Evolutionary conservation across 2,888 invertebrate species (phyloP).

Genomic region (Gymnocheta viridis): DNA sequence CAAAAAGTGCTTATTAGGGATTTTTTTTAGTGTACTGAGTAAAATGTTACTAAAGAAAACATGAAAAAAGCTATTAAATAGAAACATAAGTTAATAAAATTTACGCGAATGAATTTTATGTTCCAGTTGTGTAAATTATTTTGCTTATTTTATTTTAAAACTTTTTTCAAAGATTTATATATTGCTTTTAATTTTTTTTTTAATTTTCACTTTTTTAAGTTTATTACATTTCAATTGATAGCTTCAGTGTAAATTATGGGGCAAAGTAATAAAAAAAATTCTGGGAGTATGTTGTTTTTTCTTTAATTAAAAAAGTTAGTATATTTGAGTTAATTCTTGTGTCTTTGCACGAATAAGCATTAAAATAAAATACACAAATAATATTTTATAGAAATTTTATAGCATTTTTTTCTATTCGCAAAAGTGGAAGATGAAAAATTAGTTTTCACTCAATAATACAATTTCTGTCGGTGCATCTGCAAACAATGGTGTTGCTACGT

Average conservation of each 20-base stretch:
- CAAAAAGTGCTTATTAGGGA: background rate
- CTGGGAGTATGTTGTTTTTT: background rate
- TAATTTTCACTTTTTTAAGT: background rate
- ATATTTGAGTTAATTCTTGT: background rate
- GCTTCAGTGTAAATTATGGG: background rate
- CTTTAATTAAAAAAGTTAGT: no score
- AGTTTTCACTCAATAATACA: no score
- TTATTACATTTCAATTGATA: conserved; percentile 44
- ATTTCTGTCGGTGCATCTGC: no score
- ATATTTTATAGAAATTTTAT: no score
- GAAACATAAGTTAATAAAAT: conserved; percentile 76
- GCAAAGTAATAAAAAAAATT: background rate
- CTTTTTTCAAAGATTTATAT: conserved; percentile 49
- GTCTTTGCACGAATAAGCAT: background rate
- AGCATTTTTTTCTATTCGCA: background rate
- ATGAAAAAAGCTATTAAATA: conserved; percentile 21
- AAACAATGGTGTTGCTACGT: no score
- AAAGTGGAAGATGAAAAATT: no score
- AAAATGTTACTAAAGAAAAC: background rate
- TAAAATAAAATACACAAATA: no score
- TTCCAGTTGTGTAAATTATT: conserved; percentile 59
- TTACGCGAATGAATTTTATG: conserved; percentile 78
- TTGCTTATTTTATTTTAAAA: conserved; percentile 8
- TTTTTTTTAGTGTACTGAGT: conserved; percentile 10
- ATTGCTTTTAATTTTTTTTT: background rate